A percentile compares a stretch with the other conserved stretches of the same genome.
Conservation (phyloP, 2,888 invertebrate species). For the Nemotelus pantherinus region DNA sequence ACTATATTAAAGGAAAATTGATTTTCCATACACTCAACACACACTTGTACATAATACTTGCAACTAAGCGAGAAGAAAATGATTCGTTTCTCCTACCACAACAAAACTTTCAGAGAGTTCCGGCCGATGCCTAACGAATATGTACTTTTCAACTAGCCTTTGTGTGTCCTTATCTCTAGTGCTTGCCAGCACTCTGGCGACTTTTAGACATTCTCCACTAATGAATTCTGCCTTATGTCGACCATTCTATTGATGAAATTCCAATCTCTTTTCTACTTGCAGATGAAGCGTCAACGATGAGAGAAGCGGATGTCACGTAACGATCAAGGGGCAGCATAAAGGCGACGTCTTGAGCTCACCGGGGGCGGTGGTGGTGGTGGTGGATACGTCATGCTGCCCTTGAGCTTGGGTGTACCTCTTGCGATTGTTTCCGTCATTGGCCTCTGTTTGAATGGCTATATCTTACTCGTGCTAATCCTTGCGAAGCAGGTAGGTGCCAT, state of each 20-base stretch:
- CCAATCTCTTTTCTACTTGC: constrained; percentile 25
- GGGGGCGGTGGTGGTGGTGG: constrained; percentile 29
- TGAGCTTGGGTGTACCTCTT: constrained; percentile 44
- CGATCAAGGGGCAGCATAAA: constrained; percentile 34
- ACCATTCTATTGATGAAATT: constrained; percentile 26
- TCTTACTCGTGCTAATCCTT: constrained; percentile 43
- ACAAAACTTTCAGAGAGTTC: too few species aligned
- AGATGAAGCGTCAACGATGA: constrained; percentile 39
- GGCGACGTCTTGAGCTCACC: constrained; percentile 38
- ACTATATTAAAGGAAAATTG: too few species aligned
- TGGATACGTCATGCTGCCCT: constrained; percentile 45
- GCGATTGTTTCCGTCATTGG: constrained; percentile 45
- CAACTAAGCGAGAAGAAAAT: too few species aligned
- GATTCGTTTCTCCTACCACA: too few species aligned
- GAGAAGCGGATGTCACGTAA: constrained; percentile 40
- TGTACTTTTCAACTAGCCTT: too few species aligned
- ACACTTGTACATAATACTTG: too few species aligned
- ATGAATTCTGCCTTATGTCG: constrained; percentile 14
- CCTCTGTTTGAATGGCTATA: constrained; percentile 44
- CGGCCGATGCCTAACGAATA: too few species aligned
- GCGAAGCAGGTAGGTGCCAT: constrained; percentile 44
- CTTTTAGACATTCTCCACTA: background rate
- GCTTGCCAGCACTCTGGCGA: background rate
- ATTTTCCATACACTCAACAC: too few species aligned
- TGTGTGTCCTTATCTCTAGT: background rate